These are phyloP conservation scores for Pyralis farinalis DNA, from an alignment of 2,888 invertebrate species.

Conservation along the genomic window DNA sequence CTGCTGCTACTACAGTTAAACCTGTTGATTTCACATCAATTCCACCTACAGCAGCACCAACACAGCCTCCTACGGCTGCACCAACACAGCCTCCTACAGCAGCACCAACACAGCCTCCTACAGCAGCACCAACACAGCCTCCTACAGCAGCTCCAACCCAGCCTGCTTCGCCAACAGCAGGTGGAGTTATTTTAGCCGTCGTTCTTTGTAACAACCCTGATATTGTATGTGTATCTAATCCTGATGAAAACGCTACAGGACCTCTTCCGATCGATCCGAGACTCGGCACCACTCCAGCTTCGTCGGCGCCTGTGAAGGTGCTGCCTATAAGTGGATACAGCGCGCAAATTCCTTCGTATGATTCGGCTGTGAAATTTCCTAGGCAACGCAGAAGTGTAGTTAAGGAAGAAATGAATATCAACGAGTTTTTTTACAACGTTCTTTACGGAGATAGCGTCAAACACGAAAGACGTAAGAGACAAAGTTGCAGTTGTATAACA, in stretches of 20 bases:
- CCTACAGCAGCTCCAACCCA: slow-evolving; percentile 19
- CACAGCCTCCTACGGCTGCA: slow-evolving; percentile 16
- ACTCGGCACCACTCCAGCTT: slow-evolving; percentile 60
- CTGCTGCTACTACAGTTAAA: slow-evolving; percentile 18
- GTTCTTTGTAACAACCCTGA: slow-evolving; percentile 66
- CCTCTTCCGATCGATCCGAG: slow-evolving; percentile 70
- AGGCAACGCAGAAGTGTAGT: slow-evolving; percentile 48
- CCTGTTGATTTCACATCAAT: slow-evolving; percentile 10
- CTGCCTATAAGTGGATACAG: slow-evolving; percentile 54
- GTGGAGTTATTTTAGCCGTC: slow-evolving; percentile 56
- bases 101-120: slow-evolving; percentile 21
- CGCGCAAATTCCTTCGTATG: slow-evolving; percentile 47
- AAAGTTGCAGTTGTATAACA: slow-evolving; percentile 63
- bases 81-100: slow-evolving; percentile 11
- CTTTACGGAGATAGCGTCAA: slow-evolving; percentile 16
- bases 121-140: slow-evolving; percentile 18
- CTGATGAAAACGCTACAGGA: slow-evolving; percentile 62
- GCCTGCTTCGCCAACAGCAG: slow-evolving; percentile 30
- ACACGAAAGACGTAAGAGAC: slow-evolving; percentile 56
- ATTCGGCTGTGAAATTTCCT: slow-evolving; percentile 62
- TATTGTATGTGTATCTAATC: slow-evolving; percentile 68
- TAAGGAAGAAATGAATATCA: slow-evolving; percentile 17
- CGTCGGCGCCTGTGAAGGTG: slow-evolving; percentile 46
- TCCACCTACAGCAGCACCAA: slow-evolving; percentile 14
- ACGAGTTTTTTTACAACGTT: slow-evolving; percentile 22